phyloP scores from a whole-genome alignment of 2,797 vertebrate species.

The Fistularia commersonii region DNA sequence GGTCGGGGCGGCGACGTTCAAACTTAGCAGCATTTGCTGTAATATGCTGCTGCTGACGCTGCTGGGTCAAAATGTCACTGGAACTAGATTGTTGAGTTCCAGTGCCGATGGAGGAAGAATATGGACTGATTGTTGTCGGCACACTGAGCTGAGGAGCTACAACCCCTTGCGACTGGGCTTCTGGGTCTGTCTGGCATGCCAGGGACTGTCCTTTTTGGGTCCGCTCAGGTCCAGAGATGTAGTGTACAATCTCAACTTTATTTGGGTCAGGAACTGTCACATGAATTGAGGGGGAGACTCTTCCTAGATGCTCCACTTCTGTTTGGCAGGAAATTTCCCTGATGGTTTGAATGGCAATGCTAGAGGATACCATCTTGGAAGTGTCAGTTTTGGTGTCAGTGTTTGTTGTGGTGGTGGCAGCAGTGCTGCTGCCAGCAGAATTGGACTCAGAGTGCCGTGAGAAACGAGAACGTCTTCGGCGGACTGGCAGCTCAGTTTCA shows the following conservation, averaged over 20 bases:
- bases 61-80: conserved; percentile 74
- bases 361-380: conserved; percentile 77
- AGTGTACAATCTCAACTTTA: conserved; percentile 92
- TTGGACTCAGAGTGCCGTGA: conserved; percentile 85
- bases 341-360: conserved; percentile 93
- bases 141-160: conserved; percentile 89
- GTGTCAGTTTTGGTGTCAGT: conserved; percentile 50
- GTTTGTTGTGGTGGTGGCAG: conserved; percentile 35
- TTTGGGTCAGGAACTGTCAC: conserved; percentile 91
- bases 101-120: conserved; percentile 72
- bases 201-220: conserved; percentile 92
- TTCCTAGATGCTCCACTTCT: conserved; percentile 86
- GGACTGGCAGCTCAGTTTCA: conserved; percentile 91
- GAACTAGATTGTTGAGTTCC: conserved; percentile 84
- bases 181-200: conserved; percentile 94
- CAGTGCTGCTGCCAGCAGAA: conserved; percentile 68
- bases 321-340: conserved; percentile 96
- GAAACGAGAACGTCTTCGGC: conserved; percentile 86
- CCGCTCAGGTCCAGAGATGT: conserved; percentile 96
- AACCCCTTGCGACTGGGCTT: conserved; percentile 84
- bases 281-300: conserved; percentile 90
- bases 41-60: conserved; percentile 76
- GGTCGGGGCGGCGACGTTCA: conserved; percentile 91
- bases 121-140: conserved; percentile 88
- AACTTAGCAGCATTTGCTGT: conserved; percentile 82